Conservation (phyloP, 2,888 invertebrate species). For the Nephrocerus scutellatus region DNA sequence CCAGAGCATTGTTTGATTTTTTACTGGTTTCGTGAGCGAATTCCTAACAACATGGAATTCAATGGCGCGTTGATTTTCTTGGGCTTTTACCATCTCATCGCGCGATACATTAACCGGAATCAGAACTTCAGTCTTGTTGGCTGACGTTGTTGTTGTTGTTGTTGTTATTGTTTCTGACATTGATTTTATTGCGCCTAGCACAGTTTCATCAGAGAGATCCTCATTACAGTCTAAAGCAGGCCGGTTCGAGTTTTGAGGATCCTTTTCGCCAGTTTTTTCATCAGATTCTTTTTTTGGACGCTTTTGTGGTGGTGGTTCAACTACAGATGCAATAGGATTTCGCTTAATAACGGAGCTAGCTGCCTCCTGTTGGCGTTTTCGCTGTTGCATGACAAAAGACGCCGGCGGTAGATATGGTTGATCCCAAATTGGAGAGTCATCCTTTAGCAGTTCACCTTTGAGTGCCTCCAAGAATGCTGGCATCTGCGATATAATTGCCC, state of each 20-base stretch:
- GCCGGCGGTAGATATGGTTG: conserved; percentile 62
- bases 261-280: conserved; percentile 10
- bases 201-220: conserved; percentile 67
- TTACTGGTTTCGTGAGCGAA: conserved; percentile 72
- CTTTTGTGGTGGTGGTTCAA: conserved; percentile 23
- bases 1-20: conserved; percentile 85
- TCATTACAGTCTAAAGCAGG: conserved; percentile 48
- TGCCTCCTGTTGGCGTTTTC: conserved; percentile 27
- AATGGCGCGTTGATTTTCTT: conserved; percentile 77
- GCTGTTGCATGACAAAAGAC: conserved; percentile 24
- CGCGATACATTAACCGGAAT: conserved; percentile 74
- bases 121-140: conserved; percentile 47
- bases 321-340: conserved; percentile 23
- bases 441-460: conserved; percentile 77
- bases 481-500: conserved; percentile 71
- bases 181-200: conserved; percentile 70
- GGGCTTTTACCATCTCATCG: conserved; percentile 79
- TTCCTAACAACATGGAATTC: conserved; percentile 89
- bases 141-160: conserved; percentile 52
- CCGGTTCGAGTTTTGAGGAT: conserved; percentile 34
- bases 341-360: conserved; percentile 25
- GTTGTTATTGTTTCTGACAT: conserved; percentile 74
- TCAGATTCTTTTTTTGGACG: conserved; percentile 19
- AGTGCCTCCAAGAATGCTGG: conserved; percentile 79
- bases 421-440: conserved; percentile 84